These are phyloP conservation scores for Cephonodes hylas DNA, from an alignment of 2,888 invertebrate species.

Conservation along the genomic window DNA sequence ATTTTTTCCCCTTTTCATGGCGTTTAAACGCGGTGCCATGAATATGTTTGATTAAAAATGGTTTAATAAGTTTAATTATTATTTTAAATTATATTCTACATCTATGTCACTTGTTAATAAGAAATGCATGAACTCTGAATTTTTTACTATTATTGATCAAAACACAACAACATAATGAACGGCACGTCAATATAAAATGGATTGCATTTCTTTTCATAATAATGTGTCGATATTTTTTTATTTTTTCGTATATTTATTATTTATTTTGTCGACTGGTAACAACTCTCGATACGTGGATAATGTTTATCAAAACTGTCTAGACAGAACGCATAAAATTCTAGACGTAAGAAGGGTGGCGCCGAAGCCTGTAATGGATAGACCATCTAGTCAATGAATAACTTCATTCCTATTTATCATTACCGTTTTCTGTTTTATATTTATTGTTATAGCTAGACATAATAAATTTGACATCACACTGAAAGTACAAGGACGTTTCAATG, in stretches of 20 bases:
- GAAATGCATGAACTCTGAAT: too few species aligned
- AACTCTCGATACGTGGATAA: slow-evolving; percentile 15
- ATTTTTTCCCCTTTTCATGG: not conserved
- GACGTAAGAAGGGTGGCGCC: slow-evolving; percentile 25
- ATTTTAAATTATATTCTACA: not conserved
- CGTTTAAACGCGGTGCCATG: too few species aligned
- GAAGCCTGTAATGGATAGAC: slow-evolving; percentile 15
- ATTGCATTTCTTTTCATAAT: too few species aligned
- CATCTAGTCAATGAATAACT: not conserved
- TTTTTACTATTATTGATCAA: too few species aligned
- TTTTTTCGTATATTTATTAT: too few species aligned
- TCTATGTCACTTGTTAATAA: too few species aligned
- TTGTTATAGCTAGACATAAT: too few species aligned
- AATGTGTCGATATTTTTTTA: too few species aligned
- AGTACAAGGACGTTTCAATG: not conserved
- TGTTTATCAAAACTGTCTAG: slow-evolving; percentile 35
- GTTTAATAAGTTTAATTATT: not conserved
- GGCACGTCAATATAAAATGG: too few species aligned
- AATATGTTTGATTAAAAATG: not conserved
- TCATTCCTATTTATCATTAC: not conserved
- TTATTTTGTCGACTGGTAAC: too few species aligned
- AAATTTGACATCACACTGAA: not conserved
- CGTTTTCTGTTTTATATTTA: not conserved
- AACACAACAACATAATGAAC: too few species aligned
- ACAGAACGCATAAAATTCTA: slow-evolving; percentile 33